Percentiles rank a stretch among this genome's conserved stretches.
phyloP scores from a whole-genome alignment of 2,113 vertebrate genomes.

The Microcebus ravelobensis region DNA sequence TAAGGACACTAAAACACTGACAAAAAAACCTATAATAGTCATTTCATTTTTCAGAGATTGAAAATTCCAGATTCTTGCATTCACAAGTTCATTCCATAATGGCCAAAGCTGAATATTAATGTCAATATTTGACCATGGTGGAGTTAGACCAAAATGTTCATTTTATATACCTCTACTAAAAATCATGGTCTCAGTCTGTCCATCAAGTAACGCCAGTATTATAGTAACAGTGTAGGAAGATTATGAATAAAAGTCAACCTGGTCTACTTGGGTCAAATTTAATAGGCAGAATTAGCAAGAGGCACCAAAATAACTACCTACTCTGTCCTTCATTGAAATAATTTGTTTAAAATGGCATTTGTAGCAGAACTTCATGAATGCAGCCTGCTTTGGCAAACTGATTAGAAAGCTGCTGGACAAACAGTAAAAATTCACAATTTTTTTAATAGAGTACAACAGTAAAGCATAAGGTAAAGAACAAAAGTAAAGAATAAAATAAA shows the following conservation, averaged over 20 bases:
- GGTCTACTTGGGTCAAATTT: not conserved
- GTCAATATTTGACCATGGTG: not conserved
- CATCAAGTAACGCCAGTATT: not conserved
- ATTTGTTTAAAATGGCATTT: constrained; percentile 39
- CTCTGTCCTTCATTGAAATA: not conserved
- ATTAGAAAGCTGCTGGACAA: not conserved
- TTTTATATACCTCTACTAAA: not conserved
- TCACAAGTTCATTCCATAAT: constrained; percentile 35
- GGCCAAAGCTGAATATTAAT: not conserved
- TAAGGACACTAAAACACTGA: not conserved
- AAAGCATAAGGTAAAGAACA: not conserved
- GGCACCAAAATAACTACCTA: not conserved
- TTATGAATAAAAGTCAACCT: constrained; percentile 5
- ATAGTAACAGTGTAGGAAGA: not conserved
- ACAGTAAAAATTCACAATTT: not conserved
- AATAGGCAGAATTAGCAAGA: constrained; percentile 20
- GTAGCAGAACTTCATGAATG: constrained; percentile 29
- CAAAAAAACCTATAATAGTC: not conserved
- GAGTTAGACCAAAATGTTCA: not conserved
- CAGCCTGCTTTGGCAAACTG: not conserved
- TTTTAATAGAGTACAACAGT: not conserved
- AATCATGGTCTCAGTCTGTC: not conserved
- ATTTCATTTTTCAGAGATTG: constrained; percentile 16
- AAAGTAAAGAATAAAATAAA: constrained; percentile 14
- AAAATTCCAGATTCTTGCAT: not conserved